Base-by-base conservation (phyloP, 2,797 vertebrate species). In the Parauchenoglanis punctatus region DNA sequence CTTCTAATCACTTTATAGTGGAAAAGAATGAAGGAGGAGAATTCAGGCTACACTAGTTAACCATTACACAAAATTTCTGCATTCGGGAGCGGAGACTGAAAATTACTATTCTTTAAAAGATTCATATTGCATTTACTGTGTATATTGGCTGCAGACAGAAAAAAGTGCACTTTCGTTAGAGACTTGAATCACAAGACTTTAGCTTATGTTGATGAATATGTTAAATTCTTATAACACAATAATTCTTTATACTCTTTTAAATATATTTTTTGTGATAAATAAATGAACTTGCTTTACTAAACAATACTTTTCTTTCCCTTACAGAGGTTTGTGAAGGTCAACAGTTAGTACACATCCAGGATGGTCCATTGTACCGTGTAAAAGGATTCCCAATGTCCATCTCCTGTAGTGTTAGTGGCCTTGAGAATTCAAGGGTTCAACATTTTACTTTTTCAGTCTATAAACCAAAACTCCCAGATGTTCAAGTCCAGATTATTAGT, bases 351-450 rank as follows among this genome's bases (percentile, higher is more conserved):
- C 89, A 94, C 23, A 87, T 85, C 3, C 94, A 94, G 81, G 18
- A 89, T 0, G 96, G 96, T 12, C 96, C 96, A 67, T 91, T 97
- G 88, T 95, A 95, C 67, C 94, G 96, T 0, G 92, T 94, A 13
- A 90, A 90, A 23, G 95, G 92, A 72, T 87, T 91, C 31, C 72
- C 46, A 0, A 91, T 95, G 86, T 91, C 90, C 85, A 94, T 97
- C 81, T 92, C 91, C 89, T 97, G 96, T 93, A 94, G 90, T 8
- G 92, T 93, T 58, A 96, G 90, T 2, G 95, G 95, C 44, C 94
- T 95, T 20, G 0, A 0, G 8, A 52, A 3, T 0, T 0, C 6
- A 0, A 0, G 6, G 0, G 1, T 0, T 0, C 93, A 95, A 65
- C 4, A 91, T 0, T 96, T 96, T 88, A 6, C 93, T 20, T 95